Conservation (phyloP, 2,797 vertebrate species). For the Bovichtus diacanthus region DNA sequence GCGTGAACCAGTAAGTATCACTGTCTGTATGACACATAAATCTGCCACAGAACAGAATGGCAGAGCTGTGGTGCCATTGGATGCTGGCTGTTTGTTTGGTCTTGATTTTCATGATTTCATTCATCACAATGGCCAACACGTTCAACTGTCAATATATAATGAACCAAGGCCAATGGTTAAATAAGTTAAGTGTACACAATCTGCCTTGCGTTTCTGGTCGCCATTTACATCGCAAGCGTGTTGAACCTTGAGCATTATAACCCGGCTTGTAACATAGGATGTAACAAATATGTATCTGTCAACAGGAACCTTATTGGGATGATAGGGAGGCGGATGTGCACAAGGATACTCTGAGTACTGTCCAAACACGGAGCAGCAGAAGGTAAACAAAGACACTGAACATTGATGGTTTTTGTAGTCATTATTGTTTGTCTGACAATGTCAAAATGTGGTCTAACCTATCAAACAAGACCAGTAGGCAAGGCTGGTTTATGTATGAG, state of each 20-base stretch:
- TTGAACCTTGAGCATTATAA: not conserved
- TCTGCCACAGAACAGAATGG: conserved; percentile 7
- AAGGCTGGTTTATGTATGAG: not conserved
- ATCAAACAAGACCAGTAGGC: conserved; percentile 18
- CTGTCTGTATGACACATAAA: conserved; percentile 3
- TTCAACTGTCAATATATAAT: not conserved
- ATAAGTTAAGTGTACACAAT: not conserved
- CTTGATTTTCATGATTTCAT: conserved; percentile 27
- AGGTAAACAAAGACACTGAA: conserved; percentile 16
- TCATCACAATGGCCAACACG: not conserved
- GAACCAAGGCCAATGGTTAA: not conserved
- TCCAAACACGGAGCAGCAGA: conserved; percentile 52
- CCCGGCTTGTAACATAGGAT: not conserved
- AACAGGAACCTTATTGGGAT: conserved; percentile 38
- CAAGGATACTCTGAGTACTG: conserved; percentile 47
- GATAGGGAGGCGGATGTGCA: conserved; percentile 35
- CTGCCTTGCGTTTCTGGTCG: not conserved
- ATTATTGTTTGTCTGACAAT: conserved; percentile 6
- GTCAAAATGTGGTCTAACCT: conserved; percentile 23
- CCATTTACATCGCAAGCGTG: not conserved
- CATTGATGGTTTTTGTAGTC: not conserved
- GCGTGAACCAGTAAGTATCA: conserved; percentile 17
- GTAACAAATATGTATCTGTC: conserved; percentile 35
- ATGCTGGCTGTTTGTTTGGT: not conserved
- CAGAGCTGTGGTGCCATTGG: not conserved